A percentile compares a stretch with the other conserved stretches of the same genome.
Evolutionary conservation across 2,113 vertebrate genomes (phyloP).

Genomic region (Engraulis encrasicolus): DNA sequence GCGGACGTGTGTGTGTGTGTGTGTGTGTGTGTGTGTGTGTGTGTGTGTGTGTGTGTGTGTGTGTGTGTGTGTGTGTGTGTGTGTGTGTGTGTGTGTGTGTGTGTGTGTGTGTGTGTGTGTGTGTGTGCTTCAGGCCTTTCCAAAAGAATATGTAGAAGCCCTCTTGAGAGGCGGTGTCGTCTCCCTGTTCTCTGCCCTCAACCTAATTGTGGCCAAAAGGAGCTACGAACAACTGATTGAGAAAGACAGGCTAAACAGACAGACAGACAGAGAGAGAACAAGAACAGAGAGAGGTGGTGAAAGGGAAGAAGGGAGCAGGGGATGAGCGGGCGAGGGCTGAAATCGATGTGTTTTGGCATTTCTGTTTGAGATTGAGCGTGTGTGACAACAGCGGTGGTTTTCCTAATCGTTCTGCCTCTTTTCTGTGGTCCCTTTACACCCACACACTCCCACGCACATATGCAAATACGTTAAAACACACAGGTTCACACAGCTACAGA

Average conservation of each 20-base stretch:
- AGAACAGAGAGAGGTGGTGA: not conserved
- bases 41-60: not conserved
- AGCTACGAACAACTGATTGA: not conserved
- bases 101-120: not conserved
- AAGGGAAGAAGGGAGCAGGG: not conserved
- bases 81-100: conserved; percentile 26
- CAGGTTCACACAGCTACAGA: too few species aligned
- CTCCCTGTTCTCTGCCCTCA: not conserved
- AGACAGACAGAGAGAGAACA: not conserved
- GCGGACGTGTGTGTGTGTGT: not conserved
- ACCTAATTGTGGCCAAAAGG: not conserved
- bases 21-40: too few species aligned
- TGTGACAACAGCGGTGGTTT: too few species aligned
- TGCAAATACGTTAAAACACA: not conserved
- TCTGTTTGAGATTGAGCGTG: not conserved
- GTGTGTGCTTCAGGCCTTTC: not conserved
- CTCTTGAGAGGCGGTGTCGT: not conserved
- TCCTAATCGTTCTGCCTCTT: too few species aligned
- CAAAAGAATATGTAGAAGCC: not conserved
- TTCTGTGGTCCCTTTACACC: not conserved
- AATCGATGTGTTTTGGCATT: not conserved
- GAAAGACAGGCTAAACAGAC: not conserved
- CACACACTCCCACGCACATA: not conserved
- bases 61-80: conserved; percentile 31
- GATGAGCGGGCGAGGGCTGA: not conserved